Evolutionary conservation across 2,888 invertebrate genomes (phyloP), one percentile per base, ranked within the genome.

Genomic region (Tetrapedia diversipes): DNA sequence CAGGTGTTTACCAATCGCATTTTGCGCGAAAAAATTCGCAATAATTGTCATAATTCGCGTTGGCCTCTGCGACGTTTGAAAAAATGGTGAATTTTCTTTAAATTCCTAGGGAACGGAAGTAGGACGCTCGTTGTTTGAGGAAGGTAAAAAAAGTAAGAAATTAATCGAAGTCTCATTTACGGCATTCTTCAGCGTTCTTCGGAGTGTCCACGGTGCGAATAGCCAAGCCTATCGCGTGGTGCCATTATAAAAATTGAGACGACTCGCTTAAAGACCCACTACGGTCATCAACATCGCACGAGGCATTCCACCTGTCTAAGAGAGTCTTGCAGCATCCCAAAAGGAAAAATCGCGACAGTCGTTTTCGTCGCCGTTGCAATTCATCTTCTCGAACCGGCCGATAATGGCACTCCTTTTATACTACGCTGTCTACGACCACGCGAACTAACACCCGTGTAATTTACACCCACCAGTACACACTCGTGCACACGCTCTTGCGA

Each of bases 391-490:
- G 51, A 53, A 68, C 22, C 27, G 22, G n/a, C 19, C 56, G 39
- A 66, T 71, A 57, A 71, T 53, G 70, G 43, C 54, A 57, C 10
- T 43, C 63, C 51, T 60, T 68, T 61, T 24, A 27, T 43, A 24
- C 24, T 27, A 27, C 51, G 39, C 29, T 34, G 37, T 45, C 39
- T 43, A 49, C 65, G 43, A 19, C 32, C 22, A 8, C 11, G 14
- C 10, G 10, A 39, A 22, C 45, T 2, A 19, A 54, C n/a, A 54
- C 7, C 14, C 6, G 11, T 1, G 16, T 11, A 14, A 8, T 7
- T 1, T 8, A 34, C 22, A 22, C 29, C 14, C 22, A 6, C 8
- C 11, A 7, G 19, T 14, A 27, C 11, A 16, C 4, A n/a, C n/a
- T 3, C 16, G 27, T 16, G 3, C 3, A 27, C 14, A 24, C 16